A percentile compares a stretch with the other conserved stretches of the same genome.
Evolutionary conservation across 2,888 invertebrate genomes (phyloP).

Genomic region (Synergus itoensis): DNA sequence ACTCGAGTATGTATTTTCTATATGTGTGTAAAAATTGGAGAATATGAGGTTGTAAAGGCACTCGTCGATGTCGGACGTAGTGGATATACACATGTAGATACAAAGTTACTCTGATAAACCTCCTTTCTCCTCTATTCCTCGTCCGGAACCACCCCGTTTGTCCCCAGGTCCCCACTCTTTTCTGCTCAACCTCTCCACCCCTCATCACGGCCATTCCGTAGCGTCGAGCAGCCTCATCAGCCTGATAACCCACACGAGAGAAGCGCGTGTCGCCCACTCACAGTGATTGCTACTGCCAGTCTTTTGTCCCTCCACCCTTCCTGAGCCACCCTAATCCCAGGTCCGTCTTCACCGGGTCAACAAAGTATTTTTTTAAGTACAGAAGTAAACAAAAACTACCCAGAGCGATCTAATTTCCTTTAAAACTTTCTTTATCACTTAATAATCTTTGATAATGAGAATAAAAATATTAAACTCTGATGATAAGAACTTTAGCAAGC

Average conservation of each 20-base stretch:
- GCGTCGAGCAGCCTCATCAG: slow-evolving; percentile 69
- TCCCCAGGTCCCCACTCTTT: slow-evolving; percentile 42
- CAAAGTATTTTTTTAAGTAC: background rate
- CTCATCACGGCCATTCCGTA: slow-evolving; percentile 54
- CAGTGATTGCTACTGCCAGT: slow-evolving; percentile 74
- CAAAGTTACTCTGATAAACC: slow-evolving; percentile 65
- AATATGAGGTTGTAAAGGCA: background rate
- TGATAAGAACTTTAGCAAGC: background rate
- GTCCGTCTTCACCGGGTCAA: slow-evolving; percentile 31
- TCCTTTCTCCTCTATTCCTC: slow-evolving; percentile 46
- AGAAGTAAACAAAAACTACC: background rate
- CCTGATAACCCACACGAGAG: slow-evolving; percentile 72
- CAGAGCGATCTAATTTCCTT: background rate
- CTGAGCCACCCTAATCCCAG: slow-evolving; percentile 26
- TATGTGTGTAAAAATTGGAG: background rate
- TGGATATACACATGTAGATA: slow-evolving; percentile 50
- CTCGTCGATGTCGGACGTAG: slow-evolving; percentile 54
- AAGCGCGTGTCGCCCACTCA: slow-evolving; percentile 75
- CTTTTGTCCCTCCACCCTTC: slow-evolving; percentile 59
- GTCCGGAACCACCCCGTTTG: slow-evolving; percentile 43
- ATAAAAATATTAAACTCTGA: background rate
- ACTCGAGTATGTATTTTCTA: background rate
- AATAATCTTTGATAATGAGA: background rate
- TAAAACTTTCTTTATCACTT: background rate
- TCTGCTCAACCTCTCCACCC: slow-evolving; percentile 48